phyloP scores from a whole-genome alignment of 2,888 invertebrate genomes.

The Saturnia pavonia region DNA sequence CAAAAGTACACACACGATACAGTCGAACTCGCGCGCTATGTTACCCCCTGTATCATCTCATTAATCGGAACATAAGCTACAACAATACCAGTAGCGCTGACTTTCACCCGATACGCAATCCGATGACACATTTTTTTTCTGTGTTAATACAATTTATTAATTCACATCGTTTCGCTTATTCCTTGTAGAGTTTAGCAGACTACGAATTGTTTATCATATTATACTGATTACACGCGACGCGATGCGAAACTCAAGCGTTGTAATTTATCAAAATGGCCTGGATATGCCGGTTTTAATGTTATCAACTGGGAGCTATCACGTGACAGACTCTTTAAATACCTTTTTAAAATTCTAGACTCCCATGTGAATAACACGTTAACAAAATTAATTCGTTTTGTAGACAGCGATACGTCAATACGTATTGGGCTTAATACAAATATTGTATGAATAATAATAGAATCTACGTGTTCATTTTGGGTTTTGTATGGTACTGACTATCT shows the following conservation, averaged over 20 bases:
- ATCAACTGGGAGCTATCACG: not conserved
- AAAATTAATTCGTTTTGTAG: not conserved
- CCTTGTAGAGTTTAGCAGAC: not conserved
- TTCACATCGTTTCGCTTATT: not conserved
- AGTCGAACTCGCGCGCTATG: not conserved
- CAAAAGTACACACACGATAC: not conserved
- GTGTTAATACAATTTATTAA: not conserved
- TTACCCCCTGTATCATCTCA: not conserved
- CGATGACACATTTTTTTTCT: not conserved
- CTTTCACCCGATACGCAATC: not conserved
- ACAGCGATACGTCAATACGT: not conserved
- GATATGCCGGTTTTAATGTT: not conserved
- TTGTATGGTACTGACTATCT: constrained; percentile 33
- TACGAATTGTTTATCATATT: not conserved
- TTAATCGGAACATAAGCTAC: not conserved
- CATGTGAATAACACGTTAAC: constrained; percentile 7
- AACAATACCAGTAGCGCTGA: not conserved
- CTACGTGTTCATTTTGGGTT: not conserved
- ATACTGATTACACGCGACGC: not conserved
- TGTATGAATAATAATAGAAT: not conserved
- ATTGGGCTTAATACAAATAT: not conserved
- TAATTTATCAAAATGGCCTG: constrained; percentile 3
- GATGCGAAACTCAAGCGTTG: not conserved
- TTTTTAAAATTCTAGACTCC: not conserved
- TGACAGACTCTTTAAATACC: constrained; percentile 20